Evolutionary conservation across 2,797 vertebrate genomes (phyloP).

Genomic region (Karalla daura): DNA sequence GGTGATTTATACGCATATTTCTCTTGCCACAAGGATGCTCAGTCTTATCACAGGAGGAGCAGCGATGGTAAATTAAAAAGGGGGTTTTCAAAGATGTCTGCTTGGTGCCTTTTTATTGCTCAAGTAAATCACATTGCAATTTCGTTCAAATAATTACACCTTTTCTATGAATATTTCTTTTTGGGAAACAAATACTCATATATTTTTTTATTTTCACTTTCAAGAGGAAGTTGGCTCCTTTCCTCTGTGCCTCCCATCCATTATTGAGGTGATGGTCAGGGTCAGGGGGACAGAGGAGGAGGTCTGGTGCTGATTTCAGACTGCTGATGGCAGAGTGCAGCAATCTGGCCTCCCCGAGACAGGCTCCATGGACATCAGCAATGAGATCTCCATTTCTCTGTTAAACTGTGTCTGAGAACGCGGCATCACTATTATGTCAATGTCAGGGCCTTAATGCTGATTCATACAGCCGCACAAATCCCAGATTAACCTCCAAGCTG

Average conservation of each 20-base stretch:
- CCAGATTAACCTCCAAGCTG: constrained; percentile 78
- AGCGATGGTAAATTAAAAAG: constrained; percentile 1
- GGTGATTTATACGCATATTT: constrained; percentile 14
- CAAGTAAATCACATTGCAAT: constrained; percentile 19
- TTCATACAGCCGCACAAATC: constrained; percentile 79
- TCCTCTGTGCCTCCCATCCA: background rate
- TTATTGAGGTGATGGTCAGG: constrained; percentile 37
- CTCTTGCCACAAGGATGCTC: background rate
- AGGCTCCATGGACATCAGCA: constrained; percentile 74
- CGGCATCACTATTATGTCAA: constrained; percentile 80
- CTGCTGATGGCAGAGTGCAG: constrained; percentile 66
- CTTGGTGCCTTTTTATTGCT: constrained; percentile 11
- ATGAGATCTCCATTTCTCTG: constrained; percentile 82
- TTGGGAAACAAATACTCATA: background rate
- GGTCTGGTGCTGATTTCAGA: constrained; percentile 40
- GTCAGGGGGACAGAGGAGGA: constrained; percentile 32
- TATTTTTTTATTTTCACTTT: constrained; percentile 19
- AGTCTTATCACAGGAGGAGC: background rate
- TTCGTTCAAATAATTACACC: constrained; percentile 1
- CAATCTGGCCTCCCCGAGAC: constrained; percentile 67
- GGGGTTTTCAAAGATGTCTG: background rate
- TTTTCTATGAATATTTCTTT: constrained; percentile 11
- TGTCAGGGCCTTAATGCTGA: constrained; percentile 82
- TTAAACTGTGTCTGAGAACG: constrained; percentile 80
- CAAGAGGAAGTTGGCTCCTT: background rate